Evolutionary conservation across 2,888 invertebrate genomes (phyloP).

Genomic region (Eulithis testata): DNA sequence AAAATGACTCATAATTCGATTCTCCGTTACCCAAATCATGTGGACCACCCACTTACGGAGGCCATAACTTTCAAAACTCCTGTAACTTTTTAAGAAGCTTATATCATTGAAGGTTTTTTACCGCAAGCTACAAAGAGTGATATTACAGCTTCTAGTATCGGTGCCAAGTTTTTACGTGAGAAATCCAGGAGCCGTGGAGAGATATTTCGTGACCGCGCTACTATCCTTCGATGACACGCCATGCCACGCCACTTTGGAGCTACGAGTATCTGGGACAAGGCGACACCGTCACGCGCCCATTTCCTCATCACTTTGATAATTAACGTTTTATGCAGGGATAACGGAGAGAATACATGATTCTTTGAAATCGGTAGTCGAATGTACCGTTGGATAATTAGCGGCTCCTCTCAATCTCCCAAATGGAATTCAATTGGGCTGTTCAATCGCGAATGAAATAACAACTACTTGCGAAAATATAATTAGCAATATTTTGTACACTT

Average conservation of each 20-base stretch:
- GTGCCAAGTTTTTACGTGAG: constrained; percentile 39
- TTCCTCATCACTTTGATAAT: constrained; percentile 57
- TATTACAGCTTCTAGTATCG: constrained; percentile 17
- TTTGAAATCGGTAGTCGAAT: constrained; percentile 33
- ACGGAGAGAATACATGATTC: constrained; percentile 33
- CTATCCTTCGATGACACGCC: constrained; percentile 71
- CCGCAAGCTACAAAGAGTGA: constrained; percentile 27
- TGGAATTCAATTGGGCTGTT: constrained; percentile 28
- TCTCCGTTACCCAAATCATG: constrained; percentile 26
- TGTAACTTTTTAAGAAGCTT: constrained; percentile 4
- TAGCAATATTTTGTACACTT: not conserved
- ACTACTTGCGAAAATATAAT: constrained; percentile 29
- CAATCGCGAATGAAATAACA: constrained; percentile 29
- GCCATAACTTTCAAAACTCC: constrained; percentile 4
- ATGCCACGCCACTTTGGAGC: constrained; percentile 70
- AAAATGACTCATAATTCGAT: constrained; percentile 26
- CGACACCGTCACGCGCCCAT: constrained; percentile 65
- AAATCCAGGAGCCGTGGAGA: constrained; percentile 33
- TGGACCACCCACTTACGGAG: constrained; percentile 23
- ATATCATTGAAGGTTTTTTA: constrained; percentile 22
- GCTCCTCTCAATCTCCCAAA: constrained; percentile 24
- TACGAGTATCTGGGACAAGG: constrained; percentile 71
- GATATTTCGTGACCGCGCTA: constrained; percentile 73
- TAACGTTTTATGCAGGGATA: constrained; percentile 36
- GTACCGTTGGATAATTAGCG: constrained; percentile 41